Evolutionary conservation across 2,113 vertebrate genomes (phyloP).

Genomic region (Rhynchopsitta pachyrhyncha): DNA sequence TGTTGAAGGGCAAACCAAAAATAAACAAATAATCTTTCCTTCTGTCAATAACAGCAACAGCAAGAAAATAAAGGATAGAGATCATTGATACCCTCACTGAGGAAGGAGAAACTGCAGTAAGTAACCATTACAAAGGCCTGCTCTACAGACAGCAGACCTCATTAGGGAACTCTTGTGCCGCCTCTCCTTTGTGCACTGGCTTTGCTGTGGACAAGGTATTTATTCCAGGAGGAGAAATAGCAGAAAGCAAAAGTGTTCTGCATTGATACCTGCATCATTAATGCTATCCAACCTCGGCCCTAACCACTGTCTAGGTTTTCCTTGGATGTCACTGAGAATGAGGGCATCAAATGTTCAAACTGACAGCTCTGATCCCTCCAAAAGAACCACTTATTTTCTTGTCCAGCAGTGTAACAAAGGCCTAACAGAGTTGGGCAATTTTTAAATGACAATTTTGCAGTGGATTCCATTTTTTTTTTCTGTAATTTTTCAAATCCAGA

Average conservation of each 20-base stretch:
- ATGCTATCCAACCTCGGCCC: not conserved
- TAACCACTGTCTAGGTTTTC: not conserved
- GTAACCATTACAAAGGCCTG: rapidly evolving
- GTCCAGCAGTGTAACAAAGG: not conserved
- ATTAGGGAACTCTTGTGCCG: not conserved
- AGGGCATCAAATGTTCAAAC: not conserved
- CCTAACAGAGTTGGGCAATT: not conserved
- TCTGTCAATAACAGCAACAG: not conserved
- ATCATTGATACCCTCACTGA: not conserved
- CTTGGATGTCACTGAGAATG: not conserved
- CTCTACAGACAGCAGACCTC: not conserved
- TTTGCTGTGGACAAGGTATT: not conserved
- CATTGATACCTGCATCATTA: not conserved
- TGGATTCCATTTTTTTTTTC: not conserved
- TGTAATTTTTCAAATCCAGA: not conserved
- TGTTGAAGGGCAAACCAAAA: not conserved
- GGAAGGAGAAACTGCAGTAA: not conserved
- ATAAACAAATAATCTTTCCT: not conserved
- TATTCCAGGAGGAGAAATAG: not conserved
- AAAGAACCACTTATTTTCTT: not conserved
- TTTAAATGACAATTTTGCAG: not conserved
- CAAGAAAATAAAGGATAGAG: not conserved
- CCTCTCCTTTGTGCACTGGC: not conserved
- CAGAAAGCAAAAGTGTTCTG: not conserved
- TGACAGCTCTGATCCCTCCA: not conserved